phyloP scores from a whole-genome alignment of 1,140 invertebrate genomes.

The Aradophagus sp. region DNA sequence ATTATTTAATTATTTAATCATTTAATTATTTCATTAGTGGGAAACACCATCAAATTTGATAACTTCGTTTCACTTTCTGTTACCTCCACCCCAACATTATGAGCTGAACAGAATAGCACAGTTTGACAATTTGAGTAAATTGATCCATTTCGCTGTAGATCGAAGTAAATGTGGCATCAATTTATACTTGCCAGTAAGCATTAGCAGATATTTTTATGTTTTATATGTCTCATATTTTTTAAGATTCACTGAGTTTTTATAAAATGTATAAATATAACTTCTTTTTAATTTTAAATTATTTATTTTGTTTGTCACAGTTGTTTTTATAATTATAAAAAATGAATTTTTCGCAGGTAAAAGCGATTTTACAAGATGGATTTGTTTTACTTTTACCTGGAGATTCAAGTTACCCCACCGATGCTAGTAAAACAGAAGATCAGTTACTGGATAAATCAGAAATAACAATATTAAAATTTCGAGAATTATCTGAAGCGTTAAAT shows the following conservation, averaged over 20 bases:
- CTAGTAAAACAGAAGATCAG: slow-evolving; percentile 46
- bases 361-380: slow-evolving; percentile 56
- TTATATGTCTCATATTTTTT: too few species aligned
- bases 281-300: too few species aligned
- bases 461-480: slow-evolving; percentile 60
- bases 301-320: too few species aligned
- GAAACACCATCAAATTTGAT: slow-evolving; percentile 68
- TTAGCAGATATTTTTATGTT: not conserved
- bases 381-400: slow-evolving; percentile 64
- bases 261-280: too few species aligned
- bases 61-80: slow-evolving; percentile 56
- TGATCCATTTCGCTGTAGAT: slow-evolving; percentile 71
- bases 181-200: slow-evolving; percentile 71
- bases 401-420: slow-evolving; percentile 65
- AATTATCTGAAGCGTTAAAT: slow-evolving; percentile 55
- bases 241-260: not conserved
- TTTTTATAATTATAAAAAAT: too few species aligned
- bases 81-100: slow-evolving; percentile 78
- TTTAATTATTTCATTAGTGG: slow-evolving; percentile 70
- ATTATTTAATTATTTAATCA: too few species aligned
- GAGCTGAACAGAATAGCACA: slow-evolving; percentile 70
- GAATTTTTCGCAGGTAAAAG: slow-evolving; percentile 23
- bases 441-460: slow-evolving; percentile 56
- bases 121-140: slow-evolving; percentile 72
- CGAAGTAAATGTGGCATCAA: slow-evolving; percentile 65